Evolutionary conservation across 2,113 vertebrate genomes (phyloP), one percentile per base, ranked within the genome.

Genomic region (Mesoclemmys tuberculata): DNA sequence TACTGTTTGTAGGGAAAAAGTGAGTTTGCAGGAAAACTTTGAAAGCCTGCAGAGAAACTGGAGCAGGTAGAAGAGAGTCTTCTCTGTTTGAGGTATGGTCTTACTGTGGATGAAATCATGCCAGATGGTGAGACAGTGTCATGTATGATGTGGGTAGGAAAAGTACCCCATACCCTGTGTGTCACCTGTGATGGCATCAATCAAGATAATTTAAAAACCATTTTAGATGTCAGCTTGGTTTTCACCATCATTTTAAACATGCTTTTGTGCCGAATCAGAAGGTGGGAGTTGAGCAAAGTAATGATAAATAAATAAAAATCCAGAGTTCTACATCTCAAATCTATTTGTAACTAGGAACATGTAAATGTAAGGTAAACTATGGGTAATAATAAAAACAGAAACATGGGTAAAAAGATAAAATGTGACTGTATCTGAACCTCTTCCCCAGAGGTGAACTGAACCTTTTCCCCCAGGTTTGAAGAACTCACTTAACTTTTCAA

Each of bases 361-460:
- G 95, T 95, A 97, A 96, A 97, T 97, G 46, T 46, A 46, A 46
- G 46, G 46, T 46, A 46, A 46, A 46, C 5, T 46, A 46, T 46
- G 4, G 46, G 46, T 46, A 46, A 46, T 6, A 46, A 46, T 46
- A 46, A 5, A 46, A 46, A 46, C 46, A 46, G 8, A 46, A 46
- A 46, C 46, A 46, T 46, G 46, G 46, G 46, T 46, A 46, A 46
- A 46, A 46, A 96, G 96, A 96, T 97, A 96, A 92, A 97, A 97
- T 97, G 94, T 93, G 83, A 96, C 88, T 74, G 79, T 89, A 94
- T 96, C 75, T 96, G 90, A 90, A 87, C 82, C 90, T 96, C 95
- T 21, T 97, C 94, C 93, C 92, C 90, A 87, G 95, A 97, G 95
- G 94, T 95, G 95, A 97, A 95, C 49, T 90, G 89, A 95, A 92